Base-by-base conservation (phyloP, 2,888 invertebrate genomes). In the Caenorhabditis drosophilae region DNA sequence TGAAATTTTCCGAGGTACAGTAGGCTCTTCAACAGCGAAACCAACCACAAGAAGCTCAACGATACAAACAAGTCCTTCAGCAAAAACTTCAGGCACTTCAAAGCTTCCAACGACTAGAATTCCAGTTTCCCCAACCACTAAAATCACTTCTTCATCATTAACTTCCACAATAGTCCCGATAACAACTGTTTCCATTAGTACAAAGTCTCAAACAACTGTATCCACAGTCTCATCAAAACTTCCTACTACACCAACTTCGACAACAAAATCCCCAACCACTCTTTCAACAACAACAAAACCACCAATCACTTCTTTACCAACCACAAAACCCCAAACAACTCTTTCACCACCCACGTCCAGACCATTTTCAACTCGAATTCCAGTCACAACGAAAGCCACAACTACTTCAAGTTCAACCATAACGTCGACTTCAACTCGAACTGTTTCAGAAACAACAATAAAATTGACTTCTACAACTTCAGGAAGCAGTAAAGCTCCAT, bases 81-180 rank as follows among this genome's bases (percentile, higher is more conserved):
- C 59, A 20, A 49, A 15, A 12, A 46, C 58, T 35, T 38, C 49
- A 45, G 42, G 41, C 31, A 55, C 50, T 27, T 25, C 58, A 3
- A 47, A n/a, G n/a, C n/a, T n/a, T n/a, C n/a, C 42, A 15, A 35
- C 27, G 35, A 51, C 51, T 45, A 44, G 12, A 31, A 25, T 35
- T 20, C 11, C 41, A 42, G 36, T 41, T 12, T 38, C 49, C 34
- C 18, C 23, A 12, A 18, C 53, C 4, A 16, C 45, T 31, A 27
- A 2, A 45, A 16, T 18, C 15, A 45, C 44, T 2, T 15, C 44
- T 20, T 18, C 18, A 41, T 26, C 44, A 44, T 16, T n/a, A 6
- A 45, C 45, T 27, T 16, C 45, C 16, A 15, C 6, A 23, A 9
- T 26, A 16, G 2, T 22, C 40, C 4, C 40, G 2, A 15, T 23